These are phyloP conservation scores for Setophaga coronata DNA, from an alignment of 2,113 vertebrate species.

Conservation along the genomic window DNA sequence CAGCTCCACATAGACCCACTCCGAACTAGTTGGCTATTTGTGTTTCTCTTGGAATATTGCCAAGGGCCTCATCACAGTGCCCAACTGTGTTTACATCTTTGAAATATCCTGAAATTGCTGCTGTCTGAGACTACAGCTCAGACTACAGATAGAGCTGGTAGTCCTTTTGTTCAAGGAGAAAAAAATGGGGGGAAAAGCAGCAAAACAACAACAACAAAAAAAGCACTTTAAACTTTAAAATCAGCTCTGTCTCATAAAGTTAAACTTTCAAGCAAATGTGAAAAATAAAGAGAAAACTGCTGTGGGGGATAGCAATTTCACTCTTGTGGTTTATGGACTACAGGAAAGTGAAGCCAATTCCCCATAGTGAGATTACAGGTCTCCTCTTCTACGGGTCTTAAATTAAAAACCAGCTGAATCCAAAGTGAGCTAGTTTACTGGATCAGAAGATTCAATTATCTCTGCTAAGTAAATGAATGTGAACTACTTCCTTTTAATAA, in stretches of 20 bases:
- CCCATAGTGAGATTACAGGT: constrained; percentile 62
- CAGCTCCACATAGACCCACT: neutral
- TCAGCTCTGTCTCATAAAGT: constrained; percentile 50
- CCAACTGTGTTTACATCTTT: constrained; percentile 63
- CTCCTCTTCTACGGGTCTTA: constrained; percentile 57
- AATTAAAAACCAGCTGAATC: constrained; percentile 64
- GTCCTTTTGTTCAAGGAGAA: constrained; percentile 17
- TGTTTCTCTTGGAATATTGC: neutral
- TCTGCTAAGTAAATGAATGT: constrained; percentile 49
- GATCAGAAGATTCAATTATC: constrained; percentile 68
- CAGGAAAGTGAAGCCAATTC: constrained; percentile 64
- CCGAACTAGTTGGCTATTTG: constrained; percentile 28
- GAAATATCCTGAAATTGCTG: constrained; percentile 44
- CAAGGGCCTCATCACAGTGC: constrained; percentile 28
- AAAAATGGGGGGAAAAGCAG: rapidly evolving
- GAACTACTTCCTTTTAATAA: constrained; percentile 55
- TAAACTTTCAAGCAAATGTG: constrained; percentile 54
- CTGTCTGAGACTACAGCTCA: constrained; percentile 12
- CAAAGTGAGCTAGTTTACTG: constrained; percentile 57
- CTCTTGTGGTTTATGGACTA: constrained; percentile 67
- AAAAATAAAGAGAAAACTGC: constrained; percentile 63
- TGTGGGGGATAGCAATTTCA: constrained; percentile 50
- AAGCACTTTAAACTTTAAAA: constrained; percentile 34
- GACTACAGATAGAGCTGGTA: neutral
- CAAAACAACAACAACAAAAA: neutral